Evolutionary conservation across 2,797 vertebrate species (phyloP).

Genomic region (Phrynocephalus vlangalii): DNA sequence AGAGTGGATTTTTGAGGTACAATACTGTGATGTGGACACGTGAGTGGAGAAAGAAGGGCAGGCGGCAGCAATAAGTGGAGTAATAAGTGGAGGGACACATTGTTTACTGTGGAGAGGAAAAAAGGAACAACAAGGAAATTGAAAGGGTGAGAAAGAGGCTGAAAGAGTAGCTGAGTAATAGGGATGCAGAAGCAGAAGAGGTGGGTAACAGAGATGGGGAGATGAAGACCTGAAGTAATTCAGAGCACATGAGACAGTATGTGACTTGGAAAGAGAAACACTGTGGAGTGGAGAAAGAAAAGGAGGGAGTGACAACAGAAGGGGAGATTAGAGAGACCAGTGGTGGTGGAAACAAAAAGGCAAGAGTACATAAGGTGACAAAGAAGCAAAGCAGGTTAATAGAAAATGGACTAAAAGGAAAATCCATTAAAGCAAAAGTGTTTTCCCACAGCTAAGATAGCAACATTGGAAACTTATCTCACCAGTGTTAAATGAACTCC

Average conservation of each 20-base stretch:
- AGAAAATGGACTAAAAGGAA: no score
- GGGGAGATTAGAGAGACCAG: not conserved
- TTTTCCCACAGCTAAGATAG: not conserved
- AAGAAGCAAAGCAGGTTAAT: no score
- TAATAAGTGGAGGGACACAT: no score
- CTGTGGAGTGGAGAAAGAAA: not conserved
- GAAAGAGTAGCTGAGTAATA: not conserved
- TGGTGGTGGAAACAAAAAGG: no score
- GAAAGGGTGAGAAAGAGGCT: no score
- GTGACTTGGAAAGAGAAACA: not conserved
- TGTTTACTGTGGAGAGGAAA: not conserved
- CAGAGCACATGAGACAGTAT: no score
- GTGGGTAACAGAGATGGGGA: not conserved
- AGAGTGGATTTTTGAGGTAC: not conserved
- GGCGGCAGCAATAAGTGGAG: not conserved
- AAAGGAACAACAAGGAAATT: not conserved
- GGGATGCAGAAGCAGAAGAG: not conserved
- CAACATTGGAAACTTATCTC: not conserved
- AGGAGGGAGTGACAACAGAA: not conserved
- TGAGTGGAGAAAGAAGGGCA: not conserved
- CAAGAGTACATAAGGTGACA: no score
- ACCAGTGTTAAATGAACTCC: not conserved
- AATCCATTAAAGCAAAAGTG: no score
- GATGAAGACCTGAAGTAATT: no score
- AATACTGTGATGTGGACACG: not conserved